Base-by-base conservation (phyloP, 2,797 vertebrate species). In the Hybognathus amarus region DNA sequence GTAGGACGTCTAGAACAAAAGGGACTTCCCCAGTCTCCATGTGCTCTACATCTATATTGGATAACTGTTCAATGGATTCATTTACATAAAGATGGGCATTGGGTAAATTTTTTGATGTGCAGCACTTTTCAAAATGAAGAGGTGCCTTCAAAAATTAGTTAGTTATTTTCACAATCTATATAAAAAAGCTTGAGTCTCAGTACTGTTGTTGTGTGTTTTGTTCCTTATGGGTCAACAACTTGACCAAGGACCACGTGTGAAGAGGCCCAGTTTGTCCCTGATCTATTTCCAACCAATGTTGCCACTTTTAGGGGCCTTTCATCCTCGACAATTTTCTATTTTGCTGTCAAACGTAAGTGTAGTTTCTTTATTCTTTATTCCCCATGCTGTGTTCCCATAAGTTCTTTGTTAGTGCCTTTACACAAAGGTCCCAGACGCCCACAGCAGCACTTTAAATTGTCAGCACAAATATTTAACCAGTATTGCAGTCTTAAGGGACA, bases 401-500 rank as follows among this genome's bases (percentile, higher is more conserved):
- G 24, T 87, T 77, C 77, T 85, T 83, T 88, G 61, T 84, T 77
- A 54, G 33, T 30, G 76, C 45, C 54, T 11, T 30, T 68, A 63
- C 73, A 64, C 18, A 59, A 56, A 68, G 40, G 54, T 86, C 83
- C 80, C 82, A 45, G 79, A 86, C 40, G 82, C 71, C 82, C 76
- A 73, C 38, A 82, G 82, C 70, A 45, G 63, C 76, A 61, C 76
- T 80, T 84, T 45, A 84, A 74, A 80, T 89, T 81, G 69, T 87
- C 80, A 80, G 74, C 85, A 75, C 80, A 87, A 80, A 86, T 86
- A 80, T 89, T 83, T 87, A 82, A 83, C 68, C 30, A 74, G 68
- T 85, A 52, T 76, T 83, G 66, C 18, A 50, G 69, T 85, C 84
- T 85, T 78, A 61, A 47, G 76, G 82, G 86, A 80, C 66, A 82